phyloP scores from a whole-genome alignment of 2,888 invertebrate species.

The Strigamia maritima region DNA sequence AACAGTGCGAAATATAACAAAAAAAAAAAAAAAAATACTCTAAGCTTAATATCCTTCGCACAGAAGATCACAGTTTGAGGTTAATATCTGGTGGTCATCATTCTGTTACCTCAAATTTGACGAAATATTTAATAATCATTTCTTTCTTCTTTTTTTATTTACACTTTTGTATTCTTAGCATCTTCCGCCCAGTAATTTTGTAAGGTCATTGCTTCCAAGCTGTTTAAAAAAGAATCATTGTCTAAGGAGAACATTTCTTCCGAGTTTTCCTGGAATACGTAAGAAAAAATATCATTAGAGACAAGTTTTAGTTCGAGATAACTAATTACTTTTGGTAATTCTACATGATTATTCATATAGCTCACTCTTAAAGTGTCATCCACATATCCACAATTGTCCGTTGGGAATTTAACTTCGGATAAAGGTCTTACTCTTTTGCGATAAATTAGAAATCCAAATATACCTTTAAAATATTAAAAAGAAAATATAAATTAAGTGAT shows the following conservation, averaged over 20 bases:
- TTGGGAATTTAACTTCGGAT: slow-evolving; percentile 52
- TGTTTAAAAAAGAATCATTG: slow-evolving; percentile 89
- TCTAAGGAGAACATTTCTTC: slow-evolving; percentile 93
- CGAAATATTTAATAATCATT: neutral
- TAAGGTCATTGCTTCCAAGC: slow-evolving; percentile 88
- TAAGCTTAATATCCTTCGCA: neutral
- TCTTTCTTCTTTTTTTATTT: too few relatives aligned
- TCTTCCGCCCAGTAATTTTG: slow-evolving; percentile 92
- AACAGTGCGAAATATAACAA: neutral
- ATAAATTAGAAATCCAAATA: slow-evolving; percentile 66
- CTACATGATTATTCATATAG: slow-evolving; percentile 45
- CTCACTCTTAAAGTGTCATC: slow-evolving; percentile 46
- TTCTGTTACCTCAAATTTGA: neutral
- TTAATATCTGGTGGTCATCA: neutral
- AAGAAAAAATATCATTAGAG: neutral
- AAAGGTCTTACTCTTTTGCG: slow-evolving; percentile 57
- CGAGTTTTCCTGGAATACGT: slow-evolving; percentile 31
- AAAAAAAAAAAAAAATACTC: neutral
- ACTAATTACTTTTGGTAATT: slow-evolving; percentile 45
- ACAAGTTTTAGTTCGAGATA: neutral
- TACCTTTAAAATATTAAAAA: slow-evolving; percentile 52
- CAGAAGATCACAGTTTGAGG: neutral
- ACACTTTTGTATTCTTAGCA: slow-evolving; percentile 49
- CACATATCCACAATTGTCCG: slow-evolving; percentile 45
- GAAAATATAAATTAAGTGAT: neutral